Evolutionary conservation across 2,113 vertebrate genomes (phyloP).

Genomic region (Dendropsophus ebraccatus): DNA sequence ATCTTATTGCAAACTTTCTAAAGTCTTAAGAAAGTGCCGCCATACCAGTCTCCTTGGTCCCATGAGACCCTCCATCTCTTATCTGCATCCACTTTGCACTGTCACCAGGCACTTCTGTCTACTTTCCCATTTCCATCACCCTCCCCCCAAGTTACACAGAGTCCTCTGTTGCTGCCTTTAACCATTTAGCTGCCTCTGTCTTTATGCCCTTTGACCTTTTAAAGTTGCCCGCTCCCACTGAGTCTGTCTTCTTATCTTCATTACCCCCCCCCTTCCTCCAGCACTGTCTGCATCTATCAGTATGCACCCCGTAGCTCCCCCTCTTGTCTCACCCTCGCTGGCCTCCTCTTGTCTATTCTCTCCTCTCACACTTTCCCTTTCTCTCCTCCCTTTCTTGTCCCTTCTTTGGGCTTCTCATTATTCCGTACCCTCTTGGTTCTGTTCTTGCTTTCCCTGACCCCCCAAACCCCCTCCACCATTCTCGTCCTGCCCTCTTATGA

Average conservation of each 20-base stretch:
- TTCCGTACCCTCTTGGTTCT: not conserved
- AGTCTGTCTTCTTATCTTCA: not conserved
- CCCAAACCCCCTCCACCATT: not conserved
- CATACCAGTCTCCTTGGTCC: too few relatives aligned
- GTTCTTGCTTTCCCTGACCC: not conserved
- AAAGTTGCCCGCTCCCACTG: conserved; percentile 4
- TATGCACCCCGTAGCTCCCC: conserved; percentile 4
- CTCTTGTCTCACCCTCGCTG: conserved; percentile 24
- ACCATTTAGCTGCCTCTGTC: not conserved
- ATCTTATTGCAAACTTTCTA: too few relatives aligned
- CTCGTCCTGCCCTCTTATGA: not conserved
- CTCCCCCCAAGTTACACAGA: not conserved
- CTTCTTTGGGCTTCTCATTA: not conserved
- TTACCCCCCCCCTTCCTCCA: not conserved
- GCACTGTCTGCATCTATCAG: not conserved
- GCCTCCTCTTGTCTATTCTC: conserved; percentile 18
- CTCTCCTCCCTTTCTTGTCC: conserved; percentile 1
- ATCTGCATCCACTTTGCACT: not conserved
- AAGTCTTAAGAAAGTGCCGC: too few relatives aligned
- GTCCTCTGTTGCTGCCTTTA: not conserved
- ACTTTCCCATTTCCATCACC: not conserved
- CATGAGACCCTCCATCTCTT: not conserved
- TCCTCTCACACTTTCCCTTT: not conserved
- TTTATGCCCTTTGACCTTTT: not conserved
- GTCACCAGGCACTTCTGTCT: not conserved